These are phyloP conservation scores for Hassar affinis DNA, from an alignment of 2,113 vertebrate species.

Conservation along the genomic window DNA sequence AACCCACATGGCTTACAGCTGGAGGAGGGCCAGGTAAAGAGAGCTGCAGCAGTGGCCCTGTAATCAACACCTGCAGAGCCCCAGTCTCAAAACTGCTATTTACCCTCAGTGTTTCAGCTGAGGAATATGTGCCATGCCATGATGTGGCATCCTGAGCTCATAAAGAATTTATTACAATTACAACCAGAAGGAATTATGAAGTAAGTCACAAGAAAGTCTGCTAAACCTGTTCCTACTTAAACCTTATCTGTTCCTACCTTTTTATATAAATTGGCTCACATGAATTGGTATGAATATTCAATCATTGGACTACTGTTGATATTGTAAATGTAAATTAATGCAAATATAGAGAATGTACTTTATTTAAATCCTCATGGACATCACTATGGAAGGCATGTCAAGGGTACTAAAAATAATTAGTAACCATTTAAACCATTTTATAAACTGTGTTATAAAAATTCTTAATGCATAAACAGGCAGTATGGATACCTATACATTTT, in stretches of 20 bases:
- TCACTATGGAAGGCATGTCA: not conserved
- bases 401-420: not conserved
- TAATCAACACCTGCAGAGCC: constrained; percentile 18
- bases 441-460: not conserved
- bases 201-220: not conserved
- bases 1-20: constrained; percentile 55
- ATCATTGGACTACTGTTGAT: not conserved
- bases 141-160: constrained; percentile 4
- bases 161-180: not conserved
- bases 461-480: not conserved
- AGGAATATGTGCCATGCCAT: not conserved
- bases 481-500: not conserved
- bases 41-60: constrained; percentile 3
- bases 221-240: not conserved
- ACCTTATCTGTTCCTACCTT: not conserved
- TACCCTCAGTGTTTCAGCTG: not conserved
- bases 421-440: not conserved
- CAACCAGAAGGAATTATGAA: not conserved
- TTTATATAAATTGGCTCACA: not conserved
- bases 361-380: not conserved
- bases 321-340: not conserved
- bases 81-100: not conserved
- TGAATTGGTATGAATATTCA: not conserved
- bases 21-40: constrained; percentile 45
- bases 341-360: not conserved